A percentile compares a stretch with the other conserved stretches of the same genome.
Conservation (phyloP, 2,888 invertebrate genomes). For the Rotaria socialis region DNA sequence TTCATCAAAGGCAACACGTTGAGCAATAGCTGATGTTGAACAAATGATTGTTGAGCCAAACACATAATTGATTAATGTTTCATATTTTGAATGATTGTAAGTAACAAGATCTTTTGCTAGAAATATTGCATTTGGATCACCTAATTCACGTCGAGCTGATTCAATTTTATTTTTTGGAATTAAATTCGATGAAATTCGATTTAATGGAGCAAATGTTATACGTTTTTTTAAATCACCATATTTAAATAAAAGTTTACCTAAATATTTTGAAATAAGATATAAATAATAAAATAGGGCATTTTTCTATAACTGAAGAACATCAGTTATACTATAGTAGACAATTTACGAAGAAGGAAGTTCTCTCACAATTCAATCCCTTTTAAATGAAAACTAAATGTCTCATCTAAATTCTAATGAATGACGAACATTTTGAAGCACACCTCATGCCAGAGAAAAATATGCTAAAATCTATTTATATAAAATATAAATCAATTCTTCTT, state of each 20-base stretch:
- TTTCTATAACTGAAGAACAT: too few relatives aligned
- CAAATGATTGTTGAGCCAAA: slow-evolving; percentile 82
- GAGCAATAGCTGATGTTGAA: slow-evolving; percentile 73
- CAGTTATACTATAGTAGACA: too few relatives aligned
- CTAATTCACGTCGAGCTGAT: slow-evolving; percentile 62
- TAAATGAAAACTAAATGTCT: too few relatives aligned
- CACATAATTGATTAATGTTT: slow-evolving; percentile 77
- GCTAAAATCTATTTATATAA: too few relatives aligned
- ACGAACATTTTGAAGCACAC: too few relatives aligned
- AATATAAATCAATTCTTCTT: too few relatives aligned
- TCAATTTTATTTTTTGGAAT: slow-evolving; percentile 66
- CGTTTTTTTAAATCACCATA: slow-evolving; percentile 74
- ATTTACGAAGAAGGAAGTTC: too few relatives aligned
- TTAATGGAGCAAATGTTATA: slow-evolving; percentile 82
- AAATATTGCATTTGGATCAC: slow-evolving; percentile 71
- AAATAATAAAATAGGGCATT: too few relatives aligned
- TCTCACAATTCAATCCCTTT: too few relatives aligned
- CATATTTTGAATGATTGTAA: slow-evolving; percentile 66
- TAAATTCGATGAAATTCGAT: slow-evolving; percentile 71
- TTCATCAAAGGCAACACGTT: slow-evolving; percentile 73
- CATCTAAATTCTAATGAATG: too few relatives aligned
- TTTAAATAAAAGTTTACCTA: slow-evolving; percentile 73
- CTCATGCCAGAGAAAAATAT: too few relatives aligned
- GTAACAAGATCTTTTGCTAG: slow-evolving; percentile 75
- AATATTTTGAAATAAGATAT: neutral